phyloP scores from a whole-genome alignment of 2,113 vertebrate species.

The Ammodytes dubius region DNA sequence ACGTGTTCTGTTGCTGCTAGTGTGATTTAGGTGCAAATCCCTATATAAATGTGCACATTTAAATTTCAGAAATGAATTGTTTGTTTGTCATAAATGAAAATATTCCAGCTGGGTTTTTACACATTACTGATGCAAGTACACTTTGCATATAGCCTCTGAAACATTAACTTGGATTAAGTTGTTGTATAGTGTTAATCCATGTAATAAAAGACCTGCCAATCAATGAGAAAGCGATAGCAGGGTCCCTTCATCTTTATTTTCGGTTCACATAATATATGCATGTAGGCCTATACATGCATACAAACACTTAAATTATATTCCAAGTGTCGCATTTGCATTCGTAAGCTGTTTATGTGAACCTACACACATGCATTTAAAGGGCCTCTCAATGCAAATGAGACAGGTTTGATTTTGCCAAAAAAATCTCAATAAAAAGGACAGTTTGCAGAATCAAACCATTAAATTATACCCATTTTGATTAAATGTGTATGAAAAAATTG shows the following conservation, averaged over 20 bases:
- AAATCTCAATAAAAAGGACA: no score
- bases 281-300: no score
- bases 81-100: not conserved
- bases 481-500: no score
- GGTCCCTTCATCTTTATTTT: not conserved
- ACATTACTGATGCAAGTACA: not conserved
- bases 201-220: slow-evolving; percentile 16
- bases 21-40: slow-evolving; percentile 27
- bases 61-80: not conserved
- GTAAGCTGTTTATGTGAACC: no score
- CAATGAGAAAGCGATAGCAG: not conserved
- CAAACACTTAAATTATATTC: no score
- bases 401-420: no score
- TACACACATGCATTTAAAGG: not conserved
- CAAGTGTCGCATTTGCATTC: no score
- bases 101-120: not conserved
- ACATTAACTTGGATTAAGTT: not conserved
- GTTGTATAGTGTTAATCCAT: not conserved
- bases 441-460: no score
- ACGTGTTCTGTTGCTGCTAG: slow-evolving; percentile 53
- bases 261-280: not conserved
- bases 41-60: slow-evolving; percentile 26
- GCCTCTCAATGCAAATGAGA: not conserved
- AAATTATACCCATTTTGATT: no score
- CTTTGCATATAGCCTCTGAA: slow-evolving; percentile 9